Evolutionary conservation across 2,113 vertebrate species (phyloP).

Genomic region (Oncorhynchus gorbuscha): DNA sequence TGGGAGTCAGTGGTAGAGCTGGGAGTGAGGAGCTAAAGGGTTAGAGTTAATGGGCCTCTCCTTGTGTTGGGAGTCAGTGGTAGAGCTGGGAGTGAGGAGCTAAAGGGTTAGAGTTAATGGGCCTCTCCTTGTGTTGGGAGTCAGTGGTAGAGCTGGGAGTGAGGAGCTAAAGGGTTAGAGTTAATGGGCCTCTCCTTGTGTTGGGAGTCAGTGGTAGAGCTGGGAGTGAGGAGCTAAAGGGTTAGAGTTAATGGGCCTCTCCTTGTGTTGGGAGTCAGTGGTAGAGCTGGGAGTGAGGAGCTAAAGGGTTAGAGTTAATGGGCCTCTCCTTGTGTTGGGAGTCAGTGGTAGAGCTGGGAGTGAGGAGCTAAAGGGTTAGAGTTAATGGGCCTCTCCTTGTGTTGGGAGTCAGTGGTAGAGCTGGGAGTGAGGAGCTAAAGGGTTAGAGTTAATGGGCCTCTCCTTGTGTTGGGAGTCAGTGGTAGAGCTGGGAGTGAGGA

Average conservation of each 20-base stretch:
- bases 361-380: conserved; percentile 44
- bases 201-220: conserved; percentile 32
- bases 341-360: conserved; percentile 38
- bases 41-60: conserved; percentile 68
- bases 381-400: conserved; percentile 67
- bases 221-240: conserved; percentile 38
- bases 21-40: conserved; percentile 38
- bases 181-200: conserved; percentile 67
- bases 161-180: conserved; percentile 46
- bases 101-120: conserved; percentile 66
- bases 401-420: conserved; percentile 34
- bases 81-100: conserved; percentile 28
- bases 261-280: conserved; percentile 41
- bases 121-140: conserved; percentile 49
- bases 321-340: conserved; percentile 50
- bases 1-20: conserved; percentile 35
- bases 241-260: conserved; percentile 69
- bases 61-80: conserved; percentile 43
- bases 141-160: conserved; percentile 36
- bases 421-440: conserved; percentile 36
- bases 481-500: conserved; percentile 29
- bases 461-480: conserved; percentile 42
- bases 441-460: conserved; percentile 69
- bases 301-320: conserved; percentile 65
- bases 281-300: conserved; percentile 29